phyloP scores from a whole-genome alignment of 2,888 invertebrate species.

The Agapostemon virescens region DNA sequence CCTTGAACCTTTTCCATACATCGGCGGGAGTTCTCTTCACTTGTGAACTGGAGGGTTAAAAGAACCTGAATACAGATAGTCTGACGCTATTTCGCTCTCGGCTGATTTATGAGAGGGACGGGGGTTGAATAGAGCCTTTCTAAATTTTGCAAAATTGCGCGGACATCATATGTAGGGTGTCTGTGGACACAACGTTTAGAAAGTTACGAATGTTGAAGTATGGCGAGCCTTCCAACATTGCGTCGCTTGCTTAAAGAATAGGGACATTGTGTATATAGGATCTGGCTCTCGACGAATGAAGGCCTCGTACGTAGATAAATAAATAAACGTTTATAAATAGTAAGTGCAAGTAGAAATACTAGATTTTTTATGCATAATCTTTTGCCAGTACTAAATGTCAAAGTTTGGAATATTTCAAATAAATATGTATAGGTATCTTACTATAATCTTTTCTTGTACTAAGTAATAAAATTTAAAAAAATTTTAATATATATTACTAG shows the following conservation, averaged over 20 bases:
- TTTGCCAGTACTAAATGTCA: too few species aligned
- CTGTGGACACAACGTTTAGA: constrained; percentile 2
- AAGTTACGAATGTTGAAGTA: neutral
- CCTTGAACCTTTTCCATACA: neutral
- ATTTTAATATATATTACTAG: too few species aligned
- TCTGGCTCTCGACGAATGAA: neutral
- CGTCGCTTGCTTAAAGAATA: neutral
- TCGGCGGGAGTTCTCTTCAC: neutral
- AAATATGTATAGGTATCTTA: too few species aligned
- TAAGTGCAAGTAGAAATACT: neutral
- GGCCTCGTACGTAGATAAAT: neutral
- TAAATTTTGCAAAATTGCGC: constrained; percentile 3
- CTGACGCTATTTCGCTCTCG: constrained; percentile 6
- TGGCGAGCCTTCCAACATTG: neutral
- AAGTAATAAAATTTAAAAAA: too few species aligned
- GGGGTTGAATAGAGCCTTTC: constrained; percentile 2
- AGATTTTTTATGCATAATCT: neutral
- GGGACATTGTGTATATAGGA: neutral
- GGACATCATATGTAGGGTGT: neutral
- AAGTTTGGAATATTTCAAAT: too few species aligned
- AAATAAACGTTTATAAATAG: neutral
- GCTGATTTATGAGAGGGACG: constrained; percentile 11
- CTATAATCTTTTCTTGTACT: too few species aligned
- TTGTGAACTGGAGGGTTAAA: neutral
- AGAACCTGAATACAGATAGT: constrained; percentile 2